These are phyloP conservation scores for Atractosteus spatula DNA, from an alignment of 2,113 vertebrate genomes.

Conservation along the genomic window DNA sequence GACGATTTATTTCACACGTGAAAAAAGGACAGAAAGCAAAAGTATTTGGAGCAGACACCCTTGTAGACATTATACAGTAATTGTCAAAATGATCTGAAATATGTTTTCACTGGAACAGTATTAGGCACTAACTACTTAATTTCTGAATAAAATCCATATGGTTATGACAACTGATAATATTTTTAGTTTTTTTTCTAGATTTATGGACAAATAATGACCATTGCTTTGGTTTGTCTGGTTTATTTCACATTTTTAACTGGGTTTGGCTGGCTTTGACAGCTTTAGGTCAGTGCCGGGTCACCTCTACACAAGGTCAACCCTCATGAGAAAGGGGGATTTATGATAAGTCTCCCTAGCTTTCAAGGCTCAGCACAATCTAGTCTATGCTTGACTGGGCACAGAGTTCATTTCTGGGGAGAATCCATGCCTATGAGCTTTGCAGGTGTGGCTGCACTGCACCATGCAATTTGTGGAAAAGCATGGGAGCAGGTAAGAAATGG, in stretches of 20 bases:
- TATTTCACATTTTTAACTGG: background rate
- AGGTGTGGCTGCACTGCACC: constrained; percentile 32
- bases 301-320: constrained; percentile 38
- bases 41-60: no score
- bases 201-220: no score
- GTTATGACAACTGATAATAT: no score
- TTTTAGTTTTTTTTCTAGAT: no score
- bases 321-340: constrained; percentile 32
- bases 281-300: constrained; percentile 37
- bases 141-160: no score
- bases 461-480: constrained; percentile 15
- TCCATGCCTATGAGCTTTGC: constrained; percentile 36
- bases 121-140: no score
- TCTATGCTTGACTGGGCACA: constrained; percentile 12
- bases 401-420: constrained; percentile 32
- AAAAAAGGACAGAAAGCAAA: no score
- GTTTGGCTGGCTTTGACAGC: constrained; percentile 40
- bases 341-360: constrained; percentile 19
- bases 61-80: no score
- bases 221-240: no score
- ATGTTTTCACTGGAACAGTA: no score
- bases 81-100: no score
- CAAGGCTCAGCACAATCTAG: constrained; percentile 49
- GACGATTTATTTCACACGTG: no score
- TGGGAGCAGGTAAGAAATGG: constrained; percentile 28